Base-by-base conservation (phyloP, 2,888 invertebrate genomes). In the Lomographa bimaculata region DNA sequence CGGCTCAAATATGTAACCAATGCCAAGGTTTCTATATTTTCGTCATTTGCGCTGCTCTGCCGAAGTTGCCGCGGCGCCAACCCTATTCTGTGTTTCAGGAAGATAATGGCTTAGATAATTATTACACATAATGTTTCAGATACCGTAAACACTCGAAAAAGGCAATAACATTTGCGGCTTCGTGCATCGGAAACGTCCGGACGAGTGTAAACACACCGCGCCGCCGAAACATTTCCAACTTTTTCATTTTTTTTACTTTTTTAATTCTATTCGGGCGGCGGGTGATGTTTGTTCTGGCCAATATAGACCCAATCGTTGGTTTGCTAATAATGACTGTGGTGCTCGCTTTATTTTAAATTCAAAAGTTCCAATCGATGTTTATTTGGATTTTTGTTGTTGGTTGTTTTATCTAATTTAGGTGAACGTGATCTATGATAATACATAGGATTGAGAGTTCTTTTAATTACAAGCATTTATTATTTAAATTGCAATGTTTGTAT, bases 201-300 rank as follows among this genome's bases (percentile, higher is more conserved):
- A 55, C 60, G 43, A 56, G 62, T 68, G 73, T 72, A 79, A 79
- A 81, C 79, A 80, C 62, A 58, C 59, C 53, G 49, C 18, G 14
- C 25, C 52, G 54, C 60, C 59, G 54, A 76, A 75, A 78, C 71
- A 71, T 76, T 73, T 66, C 50, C 60, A 59, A 63, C 54, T 67
- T 66, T 65, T 66, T 10, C 29, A 25, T 24, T 35, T 29, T n/a
- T 34, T 25, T 19, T 33, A 9, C 17, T 67, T 60, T 61, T 63
- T 36, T 40, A 40, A 50, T 64, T 63, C 57, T 56, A 53, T 61
- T 60, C 58, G 51, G 50, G 59, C 54, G 38, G 37, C 33, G 40
- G 46, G 44, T 43, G 35, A 55, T 62, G 56, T 71, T 69, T 59
- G 54, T 54, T 57, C 46, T 51, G 33, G 42, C 48, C 46, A 27